phyloP scores from a whole-genome alignment of 2,113 vertebrate species.

The Apaloderma vittatum region DNA sequence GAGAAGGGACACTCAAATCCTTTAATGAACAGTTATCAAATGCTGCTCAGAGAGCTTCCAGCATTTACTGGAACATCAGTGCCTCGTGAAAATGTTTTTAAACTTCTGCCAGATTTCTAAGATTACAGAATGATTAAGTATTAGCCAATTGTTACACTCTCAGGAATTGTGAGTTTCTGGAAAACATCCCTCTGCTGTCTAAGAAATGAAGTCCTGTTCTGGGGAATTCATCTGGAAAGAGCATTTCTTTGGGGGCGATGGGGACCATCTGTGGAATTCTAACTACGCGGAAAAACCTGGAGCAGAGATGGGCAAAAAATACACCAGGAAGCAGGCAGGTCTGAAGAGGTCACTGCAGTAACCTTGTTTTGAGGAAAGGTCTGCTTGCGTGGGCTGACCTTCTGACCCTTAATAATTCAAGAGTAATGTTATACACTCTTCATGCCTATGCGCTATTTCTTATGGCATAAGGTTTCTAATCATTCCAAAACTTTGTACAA shows the following conservation, averaged over 20 bases:
- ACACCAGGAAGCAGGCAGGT: conserved; percentile 60
- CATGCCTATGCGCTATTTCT: not conserved
- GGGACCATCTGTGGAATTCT: conserved; percentile 81
- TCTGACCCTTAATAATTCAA: conserved; percentile 29
- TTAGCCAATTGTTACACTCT: conserved; percentile 49
- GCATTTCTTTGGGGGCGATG: conserved; percentile 62
- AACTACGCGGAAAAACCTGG: conserved; percentile 48
- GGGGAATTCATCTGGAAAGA: conserved; percentile 80
- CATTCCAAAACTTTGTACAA: not conserved
- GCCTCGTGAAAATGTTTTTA: conserved; percentile 17
- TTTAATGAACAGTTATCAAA: not conserved
- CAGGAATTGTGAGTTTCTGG: conserved; percentile 67
- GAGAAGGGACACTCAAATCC: not conserved
- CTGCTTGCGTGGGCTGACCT: not conserved
- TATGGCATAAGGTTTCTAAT: not conserved
- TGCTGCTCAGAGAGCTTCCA: not conserved
- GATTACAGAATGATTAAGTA: conserved; percentile 57
- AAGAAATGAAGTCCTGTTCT: conserved; percentile 76
- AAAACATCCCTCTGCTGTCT: conserved; percentile 70
- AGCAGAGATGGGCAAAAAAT: conserved; percentile 57
- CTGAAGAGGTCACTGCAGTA: conserved; percentile 46
- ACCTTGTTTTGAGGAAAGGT: conserved; percentile 21
- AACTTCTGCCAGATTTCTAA: conserved; percentile 14
- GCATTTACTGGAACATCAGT: not conserved
- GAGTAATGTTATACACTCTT: not conserved